Percentiles rank a stretch among this genome's conserved stretches.
Conservation (phyloP, 2,113 vertebrate genomes). For the Rhinolophus sinicus region DNA sequence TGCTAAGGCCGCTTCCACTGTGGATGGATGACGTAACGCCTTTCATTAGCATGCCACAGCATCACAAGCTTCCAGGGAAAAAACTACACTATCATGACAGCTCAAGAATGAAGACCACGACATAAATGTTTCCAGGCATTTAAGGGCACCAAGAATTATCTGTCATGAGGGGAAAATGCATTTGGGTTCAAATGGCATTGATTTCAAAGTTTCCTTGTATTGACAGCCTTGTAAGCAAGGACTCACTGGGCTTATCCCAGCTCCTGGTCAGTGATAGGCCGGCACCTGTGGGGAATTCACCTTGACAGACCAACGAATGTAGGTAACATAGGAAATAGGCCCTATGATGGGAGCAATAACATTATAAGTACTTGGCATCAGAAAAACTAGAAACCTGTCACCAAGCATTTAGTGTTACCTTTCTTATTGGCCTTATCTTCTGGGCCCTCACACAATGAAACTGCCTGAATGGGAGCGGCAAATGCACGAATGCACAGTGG, state of each 20-base stretch:
- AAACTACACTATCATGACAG: neutral
- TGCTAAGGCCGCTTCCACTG: neutral
- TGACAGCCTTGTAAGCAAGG: conserved; percentile 7
- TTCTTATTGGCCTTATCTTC: conserved; percentile 13
- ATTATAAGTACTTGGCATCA: conserved; percentile 62
- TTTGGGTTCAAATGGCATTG: neutral
- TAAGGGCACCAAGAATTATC: neutral
- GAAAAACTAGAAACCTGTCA: conserved; percentile 67
- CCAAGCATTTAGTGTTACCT: neutral
- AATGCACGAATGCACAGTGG: neutral
- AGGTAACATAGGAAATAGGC: conserved; percentile 67
- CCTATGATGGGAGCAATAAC: conserved; percentile 46
- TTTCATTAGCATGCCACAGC: neutral
- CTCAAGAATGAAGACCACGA: conserved; percentile 36
- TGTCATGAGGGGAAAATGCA: conserved; percentile 10
- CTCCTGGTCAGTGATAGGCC: conserved; percentile 60
- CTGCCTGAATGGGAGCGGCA: neutral
- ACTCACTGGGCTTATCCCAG: conserved; percentile 61
- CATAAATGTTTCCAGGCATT: neutral
- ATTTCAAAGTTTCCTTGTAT: conserved; percentile 46
- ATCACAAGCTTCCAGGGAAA: neutral
- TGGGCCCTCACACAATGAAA: neutral
- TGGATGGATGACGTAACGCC: neutral
- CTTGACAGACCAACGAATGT: conserved; percentile 68
- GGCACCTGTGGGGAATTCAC: conserved; percentile 2